phyloP scores from a whole-genome alignment of 2,113 vertebrate species.

The Pollachius pollachius region DNA sequence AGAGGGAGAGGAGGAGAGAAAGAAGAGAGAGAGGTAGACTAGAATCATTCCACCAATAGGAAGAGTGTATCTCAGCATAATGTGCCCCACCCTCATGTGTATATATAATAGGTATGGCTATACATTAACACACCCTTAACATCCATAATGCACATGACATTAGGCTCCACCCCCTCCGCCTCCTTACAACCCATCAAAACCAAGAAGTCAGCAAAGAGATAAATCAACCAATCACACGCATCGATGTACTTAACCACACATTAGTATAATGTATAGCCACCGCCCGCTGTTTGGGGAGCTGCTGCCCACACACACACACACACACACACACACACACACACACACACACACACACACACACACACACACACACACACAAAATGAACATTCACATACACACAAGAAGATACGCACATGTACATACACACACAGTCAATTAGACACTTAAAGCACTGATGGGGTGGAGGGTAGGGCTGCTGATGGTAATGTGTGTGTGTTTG shows the following conservation, averaged over 20 bases:
- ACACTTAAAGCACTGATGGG: conserved; percentile 48
- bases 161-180: too few species aligned
- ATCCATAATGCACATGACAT: too few species aligned
- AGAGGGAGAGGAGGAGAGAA: too few species aligned
- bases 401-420: conserved; percentile 8
- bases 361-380: conserved; percentile 18
- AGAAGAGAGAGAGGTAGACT: too few species aligned
- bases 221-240: conserved; percentile 66
- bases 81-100: too few species aligned
- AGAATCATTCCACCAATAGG: too few species aligned
- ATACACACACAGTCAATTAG: conserved; percentile 14
- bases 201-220: conserved; percentile 41
- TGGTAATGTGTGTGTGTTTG: background rate
- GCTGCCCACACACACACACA: conserved; percentile 3
- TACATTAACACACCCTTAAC: too few species aligned
- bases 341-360: conserved; percentile 39
- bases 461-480: conserved; percentile 22
- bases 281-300: conserved; percentile 50
- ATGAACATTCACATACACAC: conserved; percentile 27
- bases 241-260: conserved; percentile 64
- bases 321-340: conserved; percentile 30
- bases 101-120: too few species aligned
- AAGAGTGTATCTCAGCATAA: too few species aligned
- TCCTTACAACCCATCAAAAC: conserved; percentile 18
- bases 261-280: conserved; percentile 53